These are phyloP conservation scores for Addax nasomaculatus DNA, from an alignment of 2,113 vertebrate genomes.

Conservation along the genomic window DNA sequence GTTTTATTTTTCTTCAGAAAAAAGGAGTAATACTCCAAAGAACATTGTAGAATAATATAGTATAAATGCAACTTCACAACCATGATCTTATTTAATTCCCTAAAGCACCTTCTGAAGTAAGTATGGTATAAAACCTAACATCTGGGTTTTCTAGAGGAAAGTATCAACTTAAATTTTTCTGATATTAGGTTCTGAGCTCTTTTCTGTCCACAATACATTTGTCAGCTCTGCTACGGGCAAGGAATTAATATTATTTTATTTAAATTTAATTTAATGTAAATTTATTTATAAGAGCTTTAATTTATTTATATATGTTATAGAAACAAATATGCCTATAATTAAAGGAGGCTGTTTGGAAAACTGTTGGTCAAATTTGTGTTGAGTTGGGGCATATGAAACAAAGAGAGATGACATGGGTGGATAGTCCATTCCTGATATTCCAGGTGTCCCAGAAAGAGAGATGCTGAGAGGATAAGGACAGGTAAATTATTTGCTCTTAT, in stretches of 20 bases:
- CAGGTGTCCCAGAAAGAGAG: background rate
- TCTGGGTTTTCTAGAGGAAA: background rate
- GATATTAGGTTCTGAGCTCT: background rate
- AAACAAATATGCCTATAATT: background rate
- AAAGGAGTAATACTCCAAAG: background rate
- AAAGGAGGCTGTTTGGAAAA: background rate
- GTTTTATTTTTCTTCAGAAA: conserved; percentile 14
- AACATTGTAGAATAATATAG: background rate
- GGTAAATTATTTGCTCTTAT: background rate
- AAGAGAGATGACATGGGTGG: background rate
- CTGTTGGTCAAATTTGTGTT: background rate
- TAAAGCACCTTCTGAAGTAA: background rate
- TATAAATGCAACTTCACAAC: background rate
- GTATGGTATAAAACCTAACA: background rate
- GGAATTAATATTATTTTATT: background rate
- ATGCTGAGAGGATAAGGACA: background rate
- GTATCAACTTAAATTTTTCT: background rate
- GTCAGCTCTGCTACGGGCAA: background rate
- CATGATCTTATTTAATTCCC: background rate
- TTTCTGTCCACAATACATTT: background rate
- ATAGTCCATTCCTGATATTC: background rate
- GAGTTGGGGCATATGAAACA: background rate
- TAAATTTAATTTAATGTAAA: background rate
- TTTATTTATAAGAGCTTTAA: background rate
- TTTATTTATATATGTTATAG: background rate